Conservation (phyloP, 2,797 vertebrate species). For the Sebastes jordani region DNA sequence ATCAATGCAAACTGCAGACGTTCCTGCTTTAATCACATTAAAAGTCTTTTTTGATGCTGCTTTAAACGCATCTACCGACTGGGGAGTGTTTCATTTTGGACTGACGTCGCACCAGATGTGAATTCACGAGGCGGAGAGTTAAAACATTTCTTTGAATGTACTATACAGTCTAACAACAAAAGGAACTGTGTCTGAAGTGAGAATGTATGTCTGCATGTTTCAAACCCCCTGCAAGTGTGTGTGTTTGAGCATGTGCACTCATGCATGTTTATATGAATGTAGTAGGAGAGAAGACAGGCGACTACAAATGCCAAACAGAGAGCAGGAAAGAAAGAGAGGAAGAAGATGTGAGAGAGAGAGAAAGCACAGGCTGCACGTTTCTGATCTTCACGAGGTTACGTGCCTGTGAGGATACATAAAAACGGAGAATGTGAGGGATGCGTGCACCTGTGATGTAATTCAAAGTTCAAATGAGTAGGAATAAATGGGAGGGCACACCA, state of each 20-base stretch:
- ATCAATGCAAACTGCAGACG: neutral
- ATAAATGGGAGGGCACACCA: slow-evolving; percentile 14
- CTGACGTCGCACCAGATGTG: neutral
- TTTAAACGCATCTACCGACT: neutral
- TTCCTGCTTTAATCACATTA: neutral
- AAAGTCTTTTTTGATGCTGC: neutral
- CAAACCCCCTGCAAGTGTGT: neutral
- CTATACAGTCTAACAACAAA: neutral
- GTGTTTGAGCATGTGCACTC: slow-evolving; percentile 2
- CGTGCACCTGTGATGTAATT: slow-evolving; percentile 20
- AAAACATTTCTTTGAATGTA: slow-evolving; percentile 4
- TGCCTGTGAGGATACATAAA: slow-evolving; percentile 5
- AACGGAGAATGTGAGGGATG: neutral
- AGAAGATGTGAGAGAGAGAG: neutral
- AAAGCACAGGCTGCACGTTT: neutral
- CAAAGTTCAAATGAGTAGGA: slow-evolving; percentile 34
- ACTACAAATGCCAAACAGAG: neutral
- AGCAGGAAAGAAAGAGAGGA: neutral
- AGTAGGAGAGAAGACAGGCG: neutral
- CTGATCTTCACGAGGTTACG: slow-evolving; percentile 24
- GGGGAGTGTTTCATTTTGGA: neutral
- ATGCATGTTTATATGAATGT: slow-evolving; percentile 19
- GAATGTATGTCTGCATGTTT: slow-evolving; percentile 16
- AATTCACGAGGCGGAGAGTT: slow-evolving; percentile 10
- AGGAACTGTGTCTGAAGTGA: slow-evolving; percentile 7